Evolutionary conservation across 1,140 invertebrate species (phyloP), one percentile per base, ranked within the genome.

Genomic region (Venustaconcha ellipsiformis): DNA sequence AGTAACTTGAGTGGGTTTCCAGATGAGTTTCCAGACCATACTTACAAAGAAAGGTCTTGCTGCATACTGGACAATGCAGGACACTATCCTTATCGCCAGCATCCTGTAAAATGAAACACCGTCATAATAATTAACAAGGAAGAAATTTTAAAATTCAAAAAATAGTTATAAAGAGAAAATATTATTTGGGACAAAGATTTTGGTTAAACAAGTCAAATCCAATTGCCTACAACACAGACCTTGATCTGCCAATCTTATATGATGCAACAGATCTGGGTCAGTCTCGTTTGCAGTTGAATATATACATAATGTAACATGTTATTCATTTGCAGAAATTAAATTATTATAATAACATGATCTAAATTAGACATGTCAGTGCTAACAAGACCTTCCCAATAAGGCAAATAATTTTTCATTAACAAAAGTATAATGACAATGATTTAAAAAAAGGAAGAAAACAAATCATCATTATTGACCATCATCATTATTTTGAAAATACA

Each of bases 1-100:
- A 92, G 74, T 93, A 92, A 13, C 94, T 92, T 3, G 92, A 93
- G 89, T 95, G 94, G 70, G 92, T 92, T n/a, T 92, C 90, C 76
- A 96, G 84, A 76, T 96, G 95, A 2, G 91, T 91, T 60, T 94
- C 92, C 15, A 95, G 81, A 0, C 91, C 90, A 3, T 91, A 90
- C 70, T 92, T 88, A 5, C 92, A 92, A 1, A 91, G 86, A 72
- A 94, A 94, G 57, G 93, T 92, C 26, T 91, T 90, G 8, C 91
- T 90, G 81, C 94, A 95, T 5, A 80, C 78, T 37, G 82, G 80
- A 65, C 84, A 85, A 57, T 83, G 82, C 8, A 83, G 83, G 58
- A 87, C 87, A 87, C 8, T 85, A 55, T 83, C 76, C 67, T 79
- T 72, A 66, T 83, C 78, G 66, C 78, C 64, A 83, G 79, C 69